Conservation (phyloP, 2,888 invertebrate species). For the Argyra leucocephala region DNA sequence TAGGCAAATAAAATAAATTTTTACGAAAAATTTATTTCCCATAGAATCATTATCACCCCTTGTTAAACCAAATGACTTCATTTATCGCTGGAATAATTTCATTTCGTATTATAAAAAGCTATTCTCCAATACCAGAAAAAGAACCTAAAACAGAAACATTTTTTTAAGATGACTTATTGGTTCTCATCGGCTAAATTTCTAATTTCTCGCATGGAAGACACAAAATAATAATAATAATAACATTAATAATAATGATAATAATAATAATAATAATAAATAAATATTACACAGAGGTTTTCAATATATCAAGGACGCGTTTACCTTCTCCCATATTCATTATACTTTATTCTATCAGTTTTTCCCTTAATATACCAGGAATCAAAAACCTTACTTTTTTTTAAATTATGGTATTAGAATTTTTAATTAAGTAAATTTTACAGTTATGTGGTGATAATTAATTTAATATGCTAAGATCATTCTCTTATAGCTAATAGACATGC, state of each 20-base stretch:
- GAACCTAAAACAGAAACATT: not conserved
- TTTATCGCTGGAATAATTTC: constrained; percentile 6
- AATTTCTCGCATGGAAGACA: constrained; percentile 3
- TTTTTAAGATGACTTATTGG: not conserved
- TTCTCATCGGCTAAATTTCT: constrained; percentile 1
- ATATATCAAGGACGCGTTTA: not conserved
- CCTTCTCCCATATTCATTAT: too few species aligned
- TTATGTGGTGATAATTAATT: too few species aligned
- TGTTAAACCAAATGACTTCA: constrained; percentile 1
- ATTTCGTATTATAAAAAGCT: not conserved
- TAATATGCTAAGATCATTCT: too few species aligned
- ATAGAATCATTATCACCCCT: not conserved
- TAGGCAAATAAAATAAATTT: not conserved
- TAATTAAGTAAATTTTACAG: too few species aligned
- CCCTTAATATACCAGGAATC: too few species aligned
- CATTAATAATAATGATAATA: not conserved
- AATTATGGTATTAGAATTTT: too few species aligned
- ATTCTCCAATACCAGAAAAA: too few species aligned
- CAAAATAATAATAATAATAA: not conserved
- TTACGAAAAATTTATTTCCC: too few species aligned
- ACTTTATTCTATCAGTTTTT: too few species aligned
- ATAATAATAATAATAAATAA: not conserved
- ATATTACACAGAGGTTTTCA: not conserved
- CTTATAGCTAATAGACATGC: too few species aligned
- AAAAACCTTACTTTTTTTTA: too few species aligned